A percentile compares a stretch with the other conserved stretches of the same genome.
Evolutionary conservation across 2,888 invertebrate species (phyloP).

Genomic region (Latheticus oryzae): DNA sequence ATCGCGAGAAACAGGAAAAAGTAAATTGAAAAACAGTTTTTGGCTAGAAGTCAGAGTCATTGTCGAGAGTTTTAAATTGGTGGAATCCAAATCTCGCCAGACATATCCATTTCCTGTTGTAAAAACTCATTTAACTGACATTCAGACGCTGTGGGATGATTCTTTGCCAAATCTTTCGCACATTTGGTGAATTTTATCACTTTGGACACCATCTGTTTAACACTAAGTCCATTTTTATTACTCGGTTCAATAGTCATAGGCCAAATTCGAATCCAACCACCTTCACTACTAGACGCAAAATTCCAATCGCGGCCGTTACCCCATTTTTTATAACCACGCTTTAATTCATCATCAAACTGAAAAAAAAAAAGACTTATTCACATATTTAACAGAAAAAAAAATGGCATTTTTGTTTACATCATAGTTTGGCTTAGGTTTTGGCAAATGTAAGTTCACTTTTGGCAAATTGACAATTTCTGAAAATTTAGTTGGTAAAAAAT

Average conservation of each 20-base stretch:
- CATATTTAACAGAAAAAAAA: too few relatives aligned
- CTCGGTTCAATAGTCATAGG: constrained; percentile 66
- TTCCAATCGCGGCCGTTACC: constrained; percentile 81
- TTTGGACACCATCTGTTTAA: constrained; percentile 62
- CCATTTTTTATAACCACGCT: constrained; percentile 69
- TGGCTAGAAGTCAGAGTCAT: constrained; percentile 1
- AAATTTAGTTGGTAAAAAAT: constrained; percentile 1
- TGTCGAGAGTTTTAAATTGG: constrained; percentile 61
- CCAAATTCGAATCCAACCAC: constrained; percentile 83
- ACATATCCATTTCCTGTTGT: constrained; percentile 64
- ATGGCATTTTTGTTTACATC: constrained; percentile 25
- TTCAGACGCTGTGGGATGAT: constrained; percentile 67
- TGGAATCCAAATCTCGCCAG: constrained; percentile 69
- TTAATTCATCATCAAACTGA: constrained; percentile 59
- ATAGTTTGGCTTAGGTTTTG: constrained; percentile 48
- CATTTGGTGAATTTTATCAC: constrained; percentile 65
- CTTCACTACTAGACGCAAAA: constrained; percentile 72
- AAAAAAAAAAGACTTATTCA: too few relatives aligned
- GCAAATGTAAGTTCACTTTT: constrained; percentile 50
- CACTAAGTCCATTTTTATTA: constrained; percentile 19
- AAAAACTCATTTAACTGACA: constrained; percentile 67
- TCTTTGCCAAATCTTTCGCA: constrained; percentile 66
- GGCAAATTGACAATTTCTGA: constrained; percentile 50
- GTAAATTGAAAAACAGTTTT: not conserved
- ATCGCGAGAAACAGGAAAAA: not conserved